Conservation (phyloP, 92 coral and sea anemone genomes). For the Meandrina meandrites region DNA sequence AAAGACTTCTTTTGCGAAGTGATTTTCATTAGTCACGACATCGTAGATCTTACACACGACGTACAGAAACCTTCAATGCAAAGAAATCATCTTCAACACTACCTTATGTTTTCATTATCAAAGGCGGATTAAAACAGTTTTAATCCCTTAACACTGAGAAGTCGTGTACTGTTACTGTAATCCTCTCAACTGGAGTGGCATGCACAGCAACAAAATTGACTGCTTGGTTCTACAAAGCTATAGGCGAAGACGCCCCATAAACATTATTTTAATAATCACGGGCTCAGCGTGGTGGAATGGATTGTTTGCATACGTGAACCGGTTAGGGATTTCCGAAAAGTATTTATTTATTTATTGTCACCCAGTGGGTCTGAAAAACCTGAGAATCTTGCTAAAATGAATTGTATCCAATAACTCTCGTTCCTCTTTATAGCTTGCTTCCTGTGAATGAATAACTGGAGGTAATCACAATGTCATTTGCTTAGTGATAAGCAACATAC, state of each 20-base stretch:
- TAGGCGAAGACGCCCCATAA: constrained; percentile 13
- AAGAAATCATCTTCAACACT: not conserved
- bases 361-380: constrained; percentile 1
- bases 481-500: not conserved
- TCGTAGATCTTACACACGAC: not conserved
- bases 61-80: not conserved
- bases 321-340: constrained; percentile 12
- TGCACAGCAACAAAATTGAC: too few species aligned
- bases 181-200: constrained; percentile 4
- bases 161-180: not conserved
- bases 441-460: too few species aligned
- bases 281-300: not conserved
- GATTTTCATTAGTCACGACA: not conserved
- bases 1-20: not conserved
- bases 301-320: constrained; percentile 7
- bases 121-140: not conserved
- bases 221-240: not conserved
- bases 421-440: not conserved
- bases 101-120: not conserved
- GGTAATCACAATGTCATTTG: not conserved
- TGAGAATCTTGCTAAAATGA: not conserved
- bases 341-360: constrained; percentile 5
- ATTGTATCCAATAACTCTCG: not conserved
- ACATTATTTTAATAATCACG: constrained; percentile 1
- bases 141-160: constrained; percentile 9